Evolutionary conservation across 2,113 vertebrate species (phyloP).

Genomic region (Rhagologus leucostigma): DNA sequence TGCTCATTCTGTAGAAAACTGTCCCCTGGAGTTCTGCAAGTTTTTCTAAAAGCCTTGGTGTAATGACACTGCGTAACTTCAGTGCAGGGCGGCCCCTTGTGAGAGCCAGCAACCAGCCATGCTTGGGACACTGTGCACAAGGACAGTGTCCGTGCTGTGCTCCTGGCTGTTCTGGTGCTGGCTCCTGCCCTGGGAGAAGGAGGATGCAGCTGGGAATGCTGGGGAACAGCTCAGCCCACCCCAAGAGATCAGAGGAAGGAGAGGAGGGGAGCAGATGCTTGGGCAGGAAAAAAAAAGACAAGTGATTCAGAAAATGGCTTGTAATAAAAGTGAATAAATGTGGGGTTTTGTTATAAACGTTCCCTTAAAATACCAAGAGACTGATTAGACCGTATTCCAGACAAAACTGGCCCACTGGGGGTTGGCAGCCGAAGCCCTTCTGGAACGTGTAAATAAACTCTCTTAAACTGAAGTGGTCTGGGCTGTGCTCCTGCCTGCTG

Average conservation of each 20-base stretch:
- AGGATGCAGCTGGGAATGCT: background rate
- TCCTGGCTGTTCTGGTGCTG: background rate
- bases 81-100: background rate
- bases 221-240: background rate
- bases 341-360: background rate
- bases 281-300: background rate
- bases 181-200: background rate
- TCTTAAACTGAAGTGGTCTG: background rate
- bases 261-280: constrained; percentile 16
- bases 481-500: background rate
- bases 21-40: background rate
- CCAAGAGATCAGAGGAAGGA: background rate
- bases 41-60: background rate
- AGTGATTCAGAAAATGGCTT: constrained; percentile 15
- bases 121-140: background rate
- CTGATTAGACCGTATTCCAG: constrained; percentile 21
- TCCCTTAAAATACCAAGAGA: constrained; percentile 25
- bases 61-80: background rate
- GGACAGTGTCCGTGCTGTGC: background rate
- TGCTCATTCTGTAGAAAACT: background rate
- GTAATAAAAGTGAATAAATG: background rate
- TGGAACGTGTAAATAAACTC: background rate
- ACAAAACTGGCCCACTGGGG: background rate
- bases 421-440: background rate
- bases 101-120: background rate